These are phyloP conservation scores for Megalonaias nervosa DNA, from an alignment of 1,140 invertebrate genomes.

Conservation along the genomic window DNA sequence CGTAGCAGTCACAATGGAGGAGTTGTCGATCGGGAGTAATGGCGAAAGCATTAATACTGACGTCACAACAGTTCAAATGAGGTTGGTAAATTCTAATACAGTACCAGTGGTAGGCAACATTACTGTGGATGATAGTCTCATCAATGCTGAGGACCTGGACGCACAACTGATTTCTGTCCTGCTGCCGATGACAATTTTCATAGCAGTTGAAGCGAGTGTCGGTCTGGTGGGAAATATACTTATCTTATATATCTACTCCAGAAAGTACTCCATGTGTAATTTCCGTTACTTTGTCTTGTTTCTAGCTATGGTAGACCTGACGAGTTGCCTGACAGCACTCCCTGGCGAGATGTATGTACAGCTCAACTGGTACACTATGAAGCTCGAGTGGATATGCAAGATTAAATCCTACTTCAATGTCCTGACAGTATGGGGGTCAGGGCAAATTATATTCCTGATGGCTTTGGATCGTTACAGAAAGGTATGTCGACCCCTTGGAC, in stretches of 20 bases:
- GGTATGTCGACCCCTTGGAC: conserved; percentile 41
- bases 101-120: too few species aligned
- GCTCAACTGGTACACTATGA: conserved; percentile 49
- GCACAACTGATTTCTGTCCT: too few species aligned
- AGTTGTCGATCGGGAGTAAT: too few species aligned
- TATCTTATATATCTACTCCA: conserved; percentile 44
- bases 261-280: conserved; percentile 34
- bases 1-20: too few species aligned
- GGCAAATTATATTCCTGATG: conserved; percentile 39
- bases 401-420: conserved; percentile 42
- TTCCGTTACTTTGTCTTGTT: conserved; percentile 45
- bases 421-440: conserved; percentile 45
- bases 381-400: conserved; percentile 38
- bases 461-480: conserved; percentile 50
- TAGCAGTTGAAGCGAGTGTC: conserved; percentile 35
- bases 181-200: conserved; percentile 41
- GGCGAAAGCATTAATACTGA: too few species aligned
- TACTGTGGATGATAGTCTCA: too few species aligned
- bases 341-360: conserved; percentile 50
- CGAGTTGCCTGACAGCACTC: conserved; percentile 47
- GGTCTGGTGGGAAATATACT: conserved; percentile 48
- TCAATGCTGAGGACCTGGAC: too few species aligned
- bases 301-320: conserved; percentile 46
- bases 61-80: too few species aligned
- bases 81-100: too few species aligned